Percentiles rank a stretch among this genome's conserved stretches.
Evolutionary conservation across 2,113 vertebrate genomes (phyloP).

Genomic region (Microcebus tavaratra): DNA sequence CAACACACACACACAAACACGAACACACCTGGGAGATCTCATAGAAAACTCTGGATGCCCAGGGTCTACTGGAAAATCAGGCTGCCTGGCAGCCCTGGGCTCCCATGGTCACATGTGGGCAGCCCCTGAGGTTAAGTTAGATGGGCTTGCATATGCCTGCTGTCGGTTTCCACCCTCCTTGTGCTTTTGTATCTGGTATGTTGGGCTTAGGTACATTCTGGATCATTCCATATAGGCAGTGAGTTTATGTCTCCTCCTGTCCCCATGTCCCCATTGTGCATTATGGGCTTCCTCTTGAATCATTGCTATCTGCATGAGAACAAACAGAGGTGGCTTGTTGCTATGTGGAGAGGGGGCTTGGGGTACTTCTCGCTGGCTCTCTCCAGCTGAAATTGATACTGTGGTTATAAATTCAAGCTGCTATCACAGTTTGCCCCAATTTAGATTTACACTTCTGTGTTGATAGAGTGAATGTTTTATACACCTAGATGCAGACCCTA

Average conservation of each 20-base stretch:
- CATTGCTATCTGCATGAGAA: neutral
- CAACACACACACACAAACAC: too few relatives aligned
- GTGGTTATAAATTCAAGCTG: slow-evolving; percentile 26
- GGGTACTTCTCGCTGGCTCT: neutral
- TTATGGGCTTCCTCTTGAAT: neutral
- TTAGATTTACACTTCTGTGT: slow-evolving; percentile 64
- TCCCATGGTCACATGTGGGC: rapidly evolving
- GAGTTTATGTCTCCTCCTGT: neutral
- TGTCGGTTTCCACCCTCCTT: neutral
- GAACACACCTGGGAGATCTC: neutral
- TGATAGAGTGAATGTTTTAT: slow-evolving; percentile 62
- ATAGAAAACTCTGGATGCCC: neutral
- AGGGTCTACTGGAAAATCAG: neutral
- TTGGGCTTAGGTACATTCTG: neutral
- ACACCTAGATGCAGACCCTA: slow-evolving; percentile 18
- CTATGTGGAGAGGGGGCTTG: neutral
- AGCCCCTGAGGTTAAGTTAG: neutral
- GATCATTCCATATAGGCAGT: neutral
- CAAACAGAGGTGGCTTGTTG: neutral
- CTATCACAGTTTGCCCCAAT: slow-evolving; percentile 65
- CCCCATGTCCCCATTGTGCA: rapidly evolving
- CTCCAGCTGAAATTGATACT: neutral
- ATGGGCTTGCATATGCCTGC: rapidly evolving
- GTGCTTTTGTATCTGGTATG: neutral
- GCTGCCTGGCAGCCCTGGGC: neutral